Percentiles rank a stretch among this genome's conserved stretches.
Evolutionary conservation across 2,113 vertebrate species (phyloP).

Genomic region (Pseudonaja textilis): DNA sequence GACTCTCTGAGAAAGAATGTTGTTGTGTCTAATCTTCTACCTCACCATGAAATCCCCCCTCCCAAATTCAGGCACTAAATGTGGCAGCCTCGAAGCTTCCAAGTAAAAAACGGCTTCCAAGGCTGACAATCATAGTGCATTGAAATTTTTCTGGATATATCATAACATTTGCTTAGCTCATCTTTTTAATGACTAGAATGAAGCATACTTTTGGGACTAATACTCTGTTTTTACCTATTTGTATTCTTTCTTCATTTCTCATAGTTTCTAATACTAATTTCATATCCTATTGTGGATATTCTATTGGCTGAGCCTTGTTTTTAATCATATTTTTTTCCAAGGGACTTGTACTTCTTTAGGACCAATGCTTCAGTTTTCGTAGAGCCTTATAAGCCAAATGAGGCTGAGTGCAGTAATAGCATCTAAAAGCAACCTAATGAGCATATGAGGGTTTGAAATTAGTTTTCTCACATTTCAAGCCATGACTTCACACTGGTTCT

Average conservation of each 20-base stretch:
- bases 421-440: background rate
- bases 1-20: no score
- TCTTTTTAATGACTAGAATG: background rate
- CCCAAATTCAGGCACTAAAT: no score
- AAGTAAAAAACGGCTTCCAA: no score
- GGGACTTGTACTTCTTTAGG: background rate
- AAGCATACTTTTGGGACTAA: background rate
- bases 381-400: background rate
- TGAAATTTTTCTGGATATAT: background rate
- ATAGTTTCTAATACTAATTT: background rate
- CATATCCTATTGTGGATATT: background rate
- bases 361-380: background rate
- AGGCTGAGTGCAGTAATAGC: background rate
- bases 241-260: background rate
- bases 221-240: background rate
- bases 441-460: background rate
- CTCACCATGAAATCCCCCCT: no score
- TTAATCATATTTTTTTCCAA: background rate
- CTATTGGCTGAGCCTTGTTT: background rate
- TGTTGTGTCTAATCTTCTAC: no score
- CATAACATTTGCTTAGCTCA: background rate
- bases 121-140: background rate
- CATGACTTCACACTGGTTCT: background rate
- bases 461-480: background rate
- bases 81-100: no score